Conservation (phyloP, 2,797 vertebrate species). For the Bucorvus abyssinicus region DNA sequence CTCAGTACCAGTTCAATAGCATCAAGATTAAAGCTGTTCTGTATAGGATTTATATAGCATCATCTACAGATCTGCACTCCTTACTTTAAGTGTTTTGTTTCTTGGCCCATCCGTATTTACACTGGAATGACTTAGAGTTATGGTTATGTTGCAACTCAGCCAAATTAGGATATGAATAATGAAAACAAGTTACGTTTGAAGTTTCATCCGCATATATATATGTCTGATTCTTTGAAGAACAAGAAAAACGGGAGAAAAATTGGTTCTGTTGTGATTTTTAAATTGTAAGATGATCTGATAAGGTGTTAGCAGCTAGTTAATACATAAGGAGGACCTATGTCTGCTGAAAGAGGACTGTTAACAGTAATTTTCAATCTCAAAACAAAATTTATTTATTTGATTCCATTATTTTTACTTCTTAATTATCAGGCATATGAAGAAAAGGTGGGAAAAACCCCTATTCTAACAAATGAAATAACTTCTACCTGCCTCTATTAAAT, state of each 20-base stretch:
- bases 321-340: neutral
- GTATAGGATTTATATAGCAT: neutral
- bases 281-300: neutral
- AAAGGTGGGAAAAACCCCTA: fast-evolving
- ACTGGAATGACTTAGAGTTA: neutral
- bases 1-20: neutral
- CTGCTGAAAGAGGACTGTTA: neutral
- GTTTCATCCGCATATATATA: neutral
- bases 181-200: neutral
- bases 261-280: neutral
- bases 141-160: neutral
- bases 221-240: neutral
- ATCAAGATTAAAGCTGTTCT: neutral
- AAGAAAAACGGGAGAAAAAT: neutral
- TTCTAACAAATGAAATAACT: neutral
- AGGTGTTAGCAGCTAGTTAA: neutral
- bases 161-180: neutral
- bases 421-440: neutral
- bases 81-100: neutral
- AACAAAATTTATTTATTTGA: neutral
- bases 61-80: neutral
- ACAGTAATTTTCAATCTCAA: neutral
- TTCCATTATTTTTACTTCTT: neutral
- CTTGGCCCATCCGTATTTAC: neutral
- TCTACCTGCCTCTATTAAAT: neutral